Evolutionary conservation across 2,797 vertebrate genomes (phyloP).

Genomic region (Acanthis flammea): DNA sequence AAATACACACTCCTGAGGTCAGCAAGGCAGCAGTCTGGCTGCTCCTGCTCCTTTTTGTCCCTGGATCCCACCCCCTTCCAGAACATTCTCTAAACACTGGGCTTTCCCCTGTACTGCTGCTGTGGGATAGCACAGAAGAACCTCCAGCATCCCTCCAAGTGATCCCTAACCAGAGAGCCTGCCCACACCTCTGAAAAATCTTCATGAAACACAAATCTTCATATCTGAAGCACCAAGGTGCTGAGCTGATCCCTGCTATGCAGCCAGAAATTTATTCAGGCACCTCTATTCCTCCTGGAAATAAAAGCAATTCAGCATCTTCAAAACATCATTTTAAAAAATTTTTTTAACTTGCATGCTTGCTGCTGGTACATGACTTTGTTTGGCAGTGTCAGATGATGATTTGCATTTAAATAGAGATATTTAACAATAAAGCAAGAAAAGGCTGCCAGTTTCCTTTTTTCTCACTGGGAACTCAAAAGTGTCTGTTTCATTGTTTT

Average conservation of each 20-base stretch:
- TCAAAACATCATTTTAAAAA: not conserved
- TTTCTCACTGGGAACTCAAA: constrained; percentile 10
- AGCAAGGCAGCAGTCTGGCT: not conserved
- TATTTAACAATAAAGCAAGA: constrained; percentile 41
- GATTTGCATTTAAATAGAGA: constrained; percentile 60
- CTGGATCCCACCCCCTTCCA: not conserved
- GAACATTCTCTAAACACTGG: not conserved
- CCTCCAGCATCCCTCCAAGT: not conserved
- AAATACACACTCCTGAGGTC: not conserved
- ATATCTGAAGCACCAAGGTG: not conserved
- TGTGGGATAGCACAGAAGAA: not conserved
- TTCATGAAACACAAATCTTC: not conserved
- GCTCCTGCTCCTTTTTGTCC: not conserved
- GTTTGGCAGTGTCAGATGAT: constrained; percentile 36
- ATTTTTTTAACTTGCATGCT: not conserved
- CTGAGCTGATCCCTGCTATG: not conserved
- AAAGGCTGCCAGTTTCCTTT: constrained; percentile 2
- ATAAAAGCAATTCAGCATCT: not conserved
- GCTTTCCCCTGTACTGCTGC: not conserved
- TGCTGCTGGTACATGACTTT: constrained; percentile 28
- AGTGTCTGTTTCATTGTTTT: constrained; percentile 41
- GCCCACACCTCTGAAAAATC: not conserved
- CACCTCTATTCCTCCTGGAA: not conserved
- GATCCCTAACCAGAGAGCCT: not conserved
- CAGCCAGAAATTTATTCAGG: not conserved